Base-by-base conservation (phyloP, 2,797 vertebrate genomes). In the Gymnothorax reevesii region DNA sequence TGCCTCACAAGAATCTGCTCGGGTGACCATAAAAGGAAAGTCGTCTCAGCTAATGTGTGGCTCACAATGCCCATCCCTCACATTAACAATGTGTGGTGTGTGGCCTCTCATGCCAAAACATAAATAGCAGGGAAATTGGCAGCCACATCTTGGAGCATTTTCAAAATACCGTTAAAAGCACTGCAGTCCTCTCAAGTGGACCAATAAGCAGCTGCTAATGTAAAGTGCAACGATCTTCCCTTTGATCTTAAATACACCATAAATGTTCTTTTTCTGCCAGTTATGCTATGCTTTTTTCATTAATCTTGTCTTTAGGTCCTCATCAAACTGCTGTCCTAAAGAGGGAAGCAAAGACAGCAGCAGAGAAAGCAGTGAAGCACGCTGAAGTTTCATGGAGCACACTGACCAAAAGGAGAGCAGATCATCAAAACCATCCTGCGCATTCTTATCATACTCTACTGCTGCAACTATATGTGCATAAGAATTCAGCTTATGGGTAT, bases 11-110 rank as follows among this genome's bases (percentile, higher is more conserved):
- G 55, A 85, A 83, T 84, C 79, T 69, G 55, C 73, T 73, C 33
- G n/a, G 85, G 86, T 27, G 55, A 86, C 89, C 89, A 88, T 90
- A 90, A 83, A 90, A 88, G 89, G 88, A 87, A 59, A 22, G 62
- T 89, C 87, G 57, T 83, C 84, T 83, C 79, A 59, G 86, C 73
- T 17, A 77, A 52, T 7, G 33, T 7, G 33, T 6, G 15, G 73
- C 69, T 73, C 69, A 73, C 69, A 33, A 77, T 49, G 4, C 42
- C 86, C 69, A 69, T 85, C 87, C 57, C 62, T 85, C 69, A 57
- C 57, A n/a, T 75, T 33, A 20, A 55, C 13, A 85, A 22, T 7
- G 71, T 12, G 25, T 27, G 5, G 33, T 13, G 6, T 55, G 52
- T 7, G 15, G 20, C 77, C 20, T 4, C 52, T 55, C 77, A 1